Evolutionary conservation across 2,113 vertebrate species (phyloP).

Genomic region (Morone saxatilis): DNA sequence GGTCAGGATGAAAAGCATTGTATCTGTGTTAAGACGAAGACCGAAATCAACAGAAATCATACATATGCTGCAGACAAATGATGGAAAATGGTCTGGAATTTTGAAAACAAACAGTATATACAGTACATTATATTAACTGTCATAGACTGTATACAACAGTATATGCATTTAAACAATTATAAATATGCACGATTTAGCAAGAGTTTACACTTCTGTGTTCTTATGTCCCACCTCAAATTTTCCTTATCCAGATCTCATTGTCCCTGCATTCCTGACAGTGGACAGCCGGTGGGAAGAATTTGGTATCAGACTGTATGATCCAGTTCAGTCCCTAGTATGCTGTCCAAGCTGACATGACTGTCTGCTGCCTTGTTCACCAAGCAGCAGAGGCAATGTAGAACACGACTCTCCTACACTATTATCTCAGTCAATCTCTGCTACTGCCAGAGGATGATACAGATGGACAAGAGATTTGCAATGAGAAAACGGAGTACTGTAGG

Average conservation of each 20-base stretch:
- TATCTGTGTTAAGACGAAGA: background rate
- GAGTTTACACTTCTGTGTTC: background rate
- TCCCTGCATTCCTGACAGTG: conserved; percentile 31
- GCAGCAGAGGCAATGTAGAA: conserved; percentile 59
- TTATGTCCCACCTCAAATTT: conserved; percentile 12
- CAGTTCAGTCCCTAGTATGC: conserved; percentile 39
- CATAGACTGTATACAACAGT: background rate
- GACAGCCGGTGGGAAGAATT: conserved; percentile 40
- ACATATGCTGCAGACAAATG: background rate
- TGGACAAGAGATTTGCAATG: conserved; percentile 60
- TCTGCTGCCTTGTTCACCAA: conserved; percentile 65
- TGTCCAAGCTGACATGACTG: conserved; percentile 66
- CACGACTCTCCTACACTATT: conserved; percentile 56
- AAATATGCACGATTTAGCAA: background rate
- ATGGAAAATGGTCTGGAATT: background rate
- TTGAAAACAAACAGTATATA: background rate
- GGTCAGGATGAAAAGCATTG: conserved; percentile 45
- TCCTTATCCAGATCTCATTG: conserved; percentile 22
- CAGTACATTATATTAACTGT: background rate
- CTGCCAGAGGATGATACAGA: conserved; percentile 65
- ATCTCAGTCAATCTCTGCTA: conserved; percentile 69
- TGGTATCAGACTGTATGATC: conserved; percentile 54
- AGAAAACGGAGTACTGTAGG: conserved; percentile 26
- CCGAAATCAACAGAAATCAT: background rate
- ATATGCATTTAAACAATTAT: conserved; percentile 1